Evolutionary conservation across 2,113 vertebrate species (phyloP), one percentile per base, ranked within the genome.

Genomic region (Ochotona curzoniae): DNA sequence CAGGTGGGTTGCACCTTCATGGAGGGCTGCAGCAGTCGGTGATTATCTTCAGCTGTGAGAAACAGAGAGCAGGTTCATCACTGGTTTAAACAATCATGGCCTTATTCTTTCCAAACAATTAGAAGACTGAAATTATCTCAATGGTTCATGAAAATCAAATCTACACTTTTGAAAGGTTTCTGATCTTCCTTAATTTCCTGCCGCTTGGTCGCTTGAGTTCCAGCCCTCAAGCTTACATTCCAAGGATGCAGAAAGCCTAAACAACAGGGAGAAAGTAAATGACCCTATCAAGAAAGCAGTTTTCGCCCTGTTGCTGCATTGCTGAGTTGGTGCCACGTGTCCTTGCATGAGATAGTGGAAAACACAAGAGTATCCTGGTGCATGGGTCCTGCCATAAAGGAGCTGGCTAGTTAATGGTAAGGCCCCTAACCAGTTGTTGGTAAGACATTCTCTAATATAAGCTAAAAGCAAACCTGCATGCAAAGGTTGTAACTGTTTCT

Each of bases 61-160:
- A 94, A 76, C 23, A 70, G 79, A 91, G 84, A 87, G 49, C 71
- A 47, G 89, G 81, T 47, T 95, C 69, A 82, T 92, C 92, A 84
- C 63, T 61, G 30, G 81, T 26, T 94, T 82, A 85, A 89, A 82
- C 73, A 93, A 93, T 76, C 79, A 93, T 60, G 49, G 38, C 5
- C 23, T 95, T 86, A 86, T 80, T 87, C 91, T 93, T 87, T 83
- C 90, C 28, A 89, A 80, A 80, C 49, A 93, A 93, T 70, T 89
- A 94, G 69, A 83, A 84, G 35, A 60, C 60, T 87, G 70, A 94
- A 84, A 86, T 93, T 76, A 83, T 95, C 75, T 61, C 30, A 83
- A 13, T 64, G 17, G 21, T 75, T 89, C 25, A 5, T 47, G 54
- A 75, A 70, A 84, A 54, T 76, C 21, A 81, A 18, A 38, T 10